Conservation (phyloP, 2,113 vertebrate species). For the Sialia sialis region DNA sequence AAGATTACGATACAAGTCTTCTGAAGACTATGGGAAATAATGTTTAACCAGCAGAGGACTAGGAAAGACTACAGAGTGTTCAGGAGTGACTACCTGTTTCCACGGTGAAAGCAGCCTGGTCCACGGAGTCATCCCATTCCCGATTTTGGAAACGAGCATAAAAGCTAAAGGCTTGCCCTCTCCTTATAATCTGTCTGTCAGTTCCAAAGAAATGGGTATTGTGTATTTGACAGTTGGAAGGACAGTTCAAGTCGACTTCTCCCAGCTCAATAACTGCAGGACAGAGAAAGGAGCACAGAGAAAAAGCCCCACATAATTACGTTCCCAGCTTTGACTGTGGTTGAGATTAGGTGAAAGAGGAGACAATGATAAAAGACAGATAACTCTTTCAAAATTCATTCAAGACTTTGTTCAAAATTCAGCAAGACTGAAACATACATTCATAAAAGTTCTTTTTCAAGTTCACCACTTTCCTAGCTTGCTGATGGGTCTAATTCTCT, state of each 20-base stretch:
- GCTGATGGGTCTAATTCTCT: background rate
- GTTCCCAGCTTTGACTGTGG: background rate
- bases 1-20: background rate
- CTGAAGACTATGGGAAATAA: background rate
- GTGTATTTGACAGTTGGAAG: slow-evolving; percentile 47
- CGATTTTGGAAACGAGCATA: slow-evolving; percentile 49
- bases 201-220: slow-evolving; percentile 25
- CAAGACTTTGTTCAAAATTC: background rate
- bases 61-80: background rate
- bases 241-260: slow-evolving; percentile 51
- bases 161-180: slow-evolving; percentile 47
- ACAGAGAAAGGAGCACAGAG: background rate
- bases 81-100: slow-evolving; percentile 33
- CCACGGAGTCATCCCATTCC: slow-evolving; percentile 31
- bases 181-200: slow-evolving; percentile 50
- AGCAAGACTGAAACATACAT: background rate
- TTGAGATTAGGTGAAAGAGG: background rate
- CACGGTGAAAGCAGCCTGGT: slow-evolving; percentile 28
- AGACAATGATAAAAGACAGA: background rate
- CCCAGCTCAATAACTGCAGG: slow-evolving; percentile 49
- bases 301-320: background rate
- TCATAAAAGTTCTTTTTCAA: background rate
- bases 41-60: background rate
- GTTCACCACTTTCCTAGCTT: background rate
- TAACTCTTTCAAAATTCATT: background rate